Percentiles rank a stretch among this genome's conserved stretches.
These are phyloP conservation scores for Clivina fossor DNA, from an alignment of 2,888 invertebrate genomes.

Conservation along the genomic window DNA sequence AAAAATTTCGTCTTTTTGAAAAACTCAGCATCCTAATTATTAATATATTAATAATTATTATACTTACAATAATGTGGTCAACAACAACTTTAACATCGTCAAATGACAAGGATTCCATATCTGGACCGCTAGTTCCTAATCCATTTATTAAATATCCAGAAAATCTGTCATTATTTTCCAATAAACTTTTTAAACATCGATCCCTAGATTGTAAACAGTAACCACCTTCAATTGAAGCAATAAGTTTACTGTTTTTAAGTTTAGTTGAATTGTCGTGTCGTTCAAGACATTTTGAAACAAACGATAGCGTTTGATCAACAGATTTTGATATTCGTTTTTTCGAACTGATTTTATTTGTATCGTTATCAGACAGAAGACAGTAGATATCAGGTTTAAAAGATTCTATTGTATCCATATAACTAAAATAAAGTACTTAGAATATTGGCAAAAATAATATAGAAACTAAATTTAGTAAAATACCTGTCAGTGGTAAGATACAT, in stretches of 20 bases:
- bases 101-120: constrained; percentile 57
- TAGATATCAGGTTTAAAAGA: constrained; percentile 79
- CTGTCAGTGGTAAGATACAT: constrained; percentile 63
- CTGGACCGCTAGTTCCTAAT: constrained; percentile 72
- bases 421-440: constrained; percentile 51
- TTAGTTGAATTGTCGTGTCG: constrained; percentile 62
- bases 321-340: constrained; percentile 73
- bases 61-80: constrained; percentile 63
- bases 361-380: constrained; percentile 78
- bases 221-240: constrained; percentile 77
- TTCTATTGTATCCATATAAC: constrained; percentile 78
- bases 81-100: constrained; percentile 63
- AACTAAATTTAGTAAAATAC: constrained; percentile 47
- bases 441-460: constrained; percentile 1
- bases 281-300: constrained; percentile 70
- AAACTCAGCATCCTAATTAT: neutral
- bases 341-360: constrained; percentile 66
- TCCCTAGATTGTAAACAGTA: constrained; percentile 66
- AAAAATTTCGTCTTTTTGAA: neutral
- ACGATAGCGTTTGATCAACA: constrained; percentile 65
- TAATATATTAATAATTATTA: constrained; percentile 25
- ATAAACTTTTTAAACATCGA: constrained; percentile 63
- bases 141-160: constrained; percentile 81
- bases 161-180: constrained; percentile 59
- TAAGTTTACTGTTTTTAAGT: constrained; percentile 56